Evolutionary conservation across 2,113 vertebrate genomes (phyloP), one percentile per base, ranked within the genome.

Genomic region (Desmodus rotundus): DNA sequence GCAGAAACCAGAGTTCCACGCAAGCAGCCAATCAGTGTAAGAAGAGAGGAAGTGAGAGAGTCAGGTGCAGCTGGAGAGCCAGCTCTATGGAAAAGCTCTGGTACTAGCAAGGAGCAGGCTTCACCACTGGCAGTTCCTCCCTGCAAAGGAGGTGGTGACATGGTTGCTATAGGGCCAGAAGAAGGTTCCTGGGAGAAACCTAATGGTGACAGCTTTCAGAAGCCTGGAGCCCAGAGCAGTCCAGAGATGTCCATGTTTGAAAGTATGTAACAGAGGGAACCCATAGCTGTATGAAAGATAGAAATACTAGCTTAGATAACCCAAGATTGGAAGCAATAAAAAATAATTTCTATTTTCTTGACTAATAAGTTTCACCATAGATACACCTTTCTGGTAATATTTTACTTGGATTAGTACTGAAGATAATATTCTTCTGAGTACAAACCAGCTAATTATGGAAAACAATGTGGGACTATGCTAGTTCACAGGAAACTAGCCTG

Each of bases 201-300:
- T 1, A 86, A 97, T 67, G 97, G 96, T 83, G 97, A 97, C 14
- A 88, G 83, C 73, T 38, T 63, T 80, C 90, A 96, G 73, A 92
- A 95, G 13, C 54, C 0, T 8, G 95, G 3, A 15, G 94, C 96
- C 26, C 98, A 97, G 52, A 94, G 97, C 12, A 85, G 52, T 84
- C 95, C 3, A 45, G 97, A 93, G 98, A 98, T 72, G 91, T 98
- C 98, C 1, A 99, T 98, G 90, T 99, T 99, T 96, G 99, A 99
- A 98, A 98, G 99, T 99, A 96, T 98, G 99, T 87, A 94, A 78
- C 80, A 89, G 31, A 80, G 67, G 52, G 26, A 94, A 33, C 24
- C 33, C 22, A 1, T 31, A 95, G 31, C 82, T 45, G 3, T 68
- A 45, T 56, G 58, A 84, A 77, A 89, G 31, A 47, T n/a, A 82